Base-by-base conservation (phyloP, 2,888 invertebrate genomes). In the Phragmatobia fuliginosa region DNA sequence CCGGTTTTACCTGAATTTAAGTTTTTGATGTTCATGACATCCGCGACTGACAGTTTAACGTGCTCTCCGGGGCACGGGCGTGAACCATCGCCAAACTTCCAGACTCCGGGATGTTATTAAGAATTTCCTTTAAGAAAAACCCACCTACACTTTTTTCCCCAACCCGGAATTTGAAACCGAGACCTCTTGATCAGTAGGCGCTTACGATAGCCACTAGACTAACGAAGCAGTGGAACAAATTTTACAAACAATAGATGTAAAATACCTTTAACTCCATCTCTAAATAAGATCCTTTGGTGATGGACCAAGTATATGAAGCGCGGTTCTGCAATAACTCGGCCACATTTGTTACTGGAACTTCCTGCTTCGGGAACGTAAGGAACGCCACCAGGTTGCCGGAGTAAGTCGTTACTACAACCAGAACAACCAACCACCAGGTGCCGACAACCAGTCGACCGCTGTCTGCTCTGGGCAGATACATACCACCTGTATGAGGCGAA, bases 311-410 rank as follows among this genome's bases (percentile, higher is more conserved):
- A 58, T 97, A 94, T 0, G 95, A 92, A 0, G 95, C 95, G 52
- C 90, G 92, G 71, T 91, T 89, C 38, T 96, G 95, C 66, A 98
- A 79, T 16, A 98, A 89, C 74, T 97, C 97, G 1, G 96, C 93
- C 0, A 98, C 90, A 0, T 96, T 96, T 5, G 97, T 96, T 36
- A 98, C 96, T 0, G 97, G 96, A 45, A 96, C 94, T 88, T 97
- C 97, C 85, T 97, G 97, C 88, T 97, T 97, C 0, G 99, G 99
- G 87, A 99, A 98, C 0, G 99, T 99, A 59, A 99, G 96, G 89
- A 98, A 98, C 0, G 99, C 98, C 0, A 99, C 98, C 79, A 99
- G 95, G 91, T 98, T 98, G 3, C 99, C 99, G 68, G 98, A 98
- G 88, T 99, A 99, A 0, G 98, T 98, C 28, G 98, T 98, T 0